Percentiles rank a stretch among this genome's conserved stretches.
Evolutionary conservation across 2,797 vertebrate genomes (phyloP).

Genomic region (Rhinoraja longicauda): DNA sequence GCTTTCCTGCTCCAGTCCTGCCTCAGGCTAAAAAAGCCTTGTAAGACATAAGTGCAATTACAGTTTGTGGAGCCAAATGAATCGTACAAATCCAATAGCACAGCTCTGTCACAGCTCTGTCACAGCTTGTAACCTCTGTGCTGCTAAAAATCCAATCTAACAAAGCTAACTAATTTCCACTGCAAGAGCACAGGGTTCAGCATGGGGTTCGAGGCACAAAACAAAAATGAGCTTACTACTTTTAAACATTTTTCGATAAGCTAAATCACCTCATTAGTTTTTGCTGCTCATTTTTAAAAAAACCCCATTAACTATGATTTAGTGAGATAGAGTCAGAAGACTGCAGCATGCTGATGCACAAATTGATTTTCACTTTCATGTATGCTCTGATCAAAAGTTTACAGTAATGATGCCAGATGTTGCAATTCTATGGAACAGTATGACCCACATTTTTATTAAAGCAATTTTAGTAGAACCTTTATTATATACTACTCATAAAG

Average conservation of each 20-base stretch:
- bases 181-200: slow-evolving; percentile 67
- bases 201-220: slow-evolving; percentile 64
- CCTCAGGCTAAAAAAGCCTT: slow-evolving; percentile 71
- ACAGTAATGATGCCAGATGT: slow-evolving; percentile 51
- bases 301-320: slow-evolving; percentile 68
- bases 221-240: slow-evolving; percentile 72
- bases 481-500: background rate
- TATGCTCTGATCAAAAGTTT: slow-evolving; percentile 50
- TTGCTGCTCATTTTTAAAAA: slow-evolving; percentile 73
- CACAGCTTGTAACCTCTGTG: slow-evolving; percentile 69
- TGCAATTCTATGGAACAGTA: background rate
- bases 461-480: background rate
- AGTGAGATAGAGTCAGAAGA: slow-evolving; percentile 56
- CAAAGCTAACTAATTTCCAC: slow-evolving; percentile 71
- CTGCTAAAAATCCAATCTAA: slow-evolving; percentile 73
- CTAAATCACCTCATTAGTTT: slow-evolving; percentile 73
- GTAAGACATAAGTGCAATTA: slow-evolving; percentile 87
- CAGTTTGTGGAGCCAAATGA: slow-evolving; percentile 81
- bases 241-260: slow-evolving; percentile 68
- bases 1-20: slow-evolving; percentile 68
- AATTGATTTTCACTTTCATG: slow-evolving; percentile 74
- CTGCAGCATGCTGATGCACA: slow-evolving; percentile 62
- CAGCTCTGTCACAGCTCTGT: slow-evolving; percentile 74
- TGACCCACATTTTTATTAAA: background rate
- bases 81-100: slow-evolving; percentile 73